Base-by-base conservation (phyloP, 2,888 invertebrate genomes). In the Oscheius sp. region DNA sequence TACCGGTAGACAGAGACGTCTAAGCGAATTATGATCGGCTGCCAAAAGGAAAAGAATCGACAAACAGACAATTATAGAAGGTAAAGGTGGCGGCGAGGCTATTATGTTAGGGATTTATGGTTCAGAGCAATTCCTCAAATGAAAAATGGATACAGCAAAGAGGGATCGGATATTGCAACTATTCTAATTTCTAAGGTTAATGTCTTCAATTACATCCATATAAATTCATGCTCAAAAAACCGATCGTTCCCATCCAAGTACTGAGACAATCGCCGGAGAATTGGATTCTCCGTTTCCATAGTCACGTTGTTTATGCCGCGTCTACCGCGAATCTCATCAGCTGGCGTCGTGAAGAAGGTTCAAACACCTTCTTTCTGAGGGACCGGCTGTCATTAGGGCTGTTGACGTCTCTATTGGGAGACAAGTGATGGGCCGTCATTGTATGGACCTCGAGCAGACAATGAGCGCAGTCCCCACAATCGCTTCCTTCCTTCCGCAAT, bases 401-500 rank as follows among this genome's bases (percentile, higher is more conserved):
- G 47, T 41, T 41, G 38, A 59, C 57, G 44, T 44, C 59, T 44
- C 44, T 24, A 59, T 59, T 59, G 59, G 26, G 44, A 26, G 59
- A 59, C 44, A 59, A 59, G 44, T 59, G 44, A 59, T 59, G 59
- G 38, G 41, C 59, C 26, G 59, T 41, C 44, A 44, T 44, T 59
- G 44, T 59, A 59, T 22, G 59, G 41, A n/a, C 64, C 49, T 51
- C 63, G 14, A 41, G 63, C 50, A 49, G 63, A 64, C 63, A 49
- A 64, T 50, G 50, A 59, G 59, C 59, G 59, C 56, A 59, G 59
- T 41, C 59, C 59, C 44, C 59, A 44, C 65, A 56, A 51, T 65
- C 56, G 65, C 65, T 65, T 65, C 65, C 65, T 65, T 65, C 65
- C 65, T 65, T 65, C 65, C 65, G 65, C 65, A 65, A 44, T 56